Conservation (phyloP, 2,797 vertebrate genomes). For the Ateles fusciceps region DNA sequence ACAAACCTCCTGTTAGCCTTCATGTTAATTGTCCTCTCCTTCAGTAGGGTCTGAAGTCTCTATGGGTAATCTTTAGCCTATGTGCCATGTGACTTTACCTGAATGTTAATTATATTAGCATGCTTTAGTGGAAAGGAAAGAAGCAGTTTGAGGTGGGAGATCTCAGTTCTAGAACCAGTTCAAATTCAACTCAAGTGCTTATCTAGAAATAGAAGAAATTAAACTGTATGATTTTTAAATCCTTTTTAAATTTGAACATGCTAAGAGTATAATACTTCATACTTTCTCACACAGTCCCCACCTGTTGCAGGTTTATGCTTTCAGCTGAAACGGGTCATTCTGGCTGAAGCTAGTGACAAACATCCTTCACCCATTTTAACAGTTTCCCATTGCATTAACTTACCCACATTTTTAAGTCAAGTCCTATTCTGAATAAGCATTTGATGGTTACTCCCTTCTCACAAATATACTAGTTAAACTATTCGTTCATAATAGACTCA, state of each 20-base stretch:
- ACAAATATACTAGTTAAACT: neutral
- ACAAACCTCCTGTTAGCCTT: neutral
- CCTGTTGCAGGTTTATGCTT: neutral
- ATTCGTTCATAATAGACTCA: neutral
- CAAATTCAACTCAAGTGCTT: conserved; percentile 18
- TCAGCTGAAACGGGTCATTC: neutral
- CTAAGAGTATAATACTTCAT: neutral
- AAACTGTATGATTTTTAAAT: neutral
- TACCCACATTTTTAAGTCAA: neutral
- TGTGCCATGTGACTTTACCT: neutral
- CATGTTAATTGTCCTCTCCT: neutral
- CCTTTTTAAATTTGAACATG: neutral
- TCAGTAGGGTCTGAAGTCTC: neutral
- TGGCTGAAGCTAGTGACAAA: neutral
- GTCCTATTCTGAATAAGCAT: neutral
- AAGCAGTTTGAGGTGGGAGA: neutral
- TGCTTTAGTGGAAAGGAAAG: neutral
- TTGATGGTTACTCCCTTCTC: neutral
- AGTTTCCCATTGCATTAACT: neutral
- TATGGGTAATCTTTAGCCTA: neutral
- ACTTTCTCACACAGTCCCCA: neutral
- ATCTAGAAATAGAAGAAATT: conserved; percentile 6
- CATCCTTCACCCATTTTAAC: neutral
- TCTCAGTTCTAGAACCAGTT: neutral
- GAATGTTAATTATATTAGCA: neutral